A percentile compares a stretch with the other conserved stretches of the same genome.
Conservation (phyloP, 1,140 invertebrate genomes). For the Drosophila mauritiana region DNA sequence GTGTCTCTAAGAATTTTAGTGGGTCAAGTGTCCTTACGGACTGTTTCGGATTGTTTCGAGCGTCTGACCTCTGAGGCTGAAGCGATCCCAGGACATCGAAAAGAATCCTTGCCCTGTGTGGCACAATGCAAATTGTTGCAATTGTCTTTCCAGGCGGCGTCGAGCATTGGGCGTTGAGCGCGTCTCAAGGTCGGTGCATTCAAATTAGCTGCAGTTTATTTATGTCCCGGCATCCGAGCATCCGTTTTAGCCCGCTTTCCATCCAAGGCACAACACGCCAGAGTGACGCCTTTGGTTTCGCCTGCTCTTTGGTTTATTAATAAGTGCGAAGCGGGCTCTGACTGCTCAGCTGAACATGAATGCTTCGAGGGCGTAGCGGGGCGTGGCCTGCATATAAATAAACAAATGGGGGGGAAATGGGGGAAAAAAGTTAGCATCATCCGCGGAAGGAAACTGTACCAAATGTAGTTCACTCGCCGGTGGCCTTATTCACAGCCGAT, state of each 20-base stretch:
- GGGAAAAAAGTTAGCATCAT: slow-evolving; percentile 2
- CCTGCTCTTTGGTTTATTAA: slow-evolving; percentile 37
- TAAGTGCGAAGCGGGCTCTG: slow-evolving; percentile 18
- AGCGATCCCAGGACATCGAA: slow-evolving; percentile 28
- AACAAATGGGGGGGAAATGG: too few species aligned
- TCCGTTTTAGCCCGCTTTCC: slow-evolving; percentile 19
- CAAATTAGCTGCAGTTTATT: slow-evolving; percentile 52
- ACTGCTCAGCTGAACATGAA: slow-evolving; percentile 30
- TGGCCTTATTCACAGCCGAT: slow-evolving; percentile 37
- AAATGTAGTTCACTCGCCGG: slow-evolving; percentile 19
- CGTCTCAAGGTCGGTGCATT: slow-evolving; percentile 35
- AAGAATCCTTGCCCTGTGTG: slow-evolving; percentile 11
- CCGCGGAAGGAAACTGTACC: slow-evolving; percentile 12
- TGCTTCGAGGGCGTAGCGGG: neutral
- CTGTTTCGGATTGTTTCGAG: slow-evolving; percentile 5
- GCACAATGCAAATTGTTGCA: slow-evolving; percentile 38
- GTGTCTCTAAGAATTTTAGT: slow-evolving; percentile 30
- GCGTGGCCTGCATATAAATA: slow-evolving; percentile 42
- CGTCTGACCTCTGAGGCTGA: slow-evolving; percentile 10
- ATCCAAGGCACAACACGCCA: slow-evolving; percentile 27
- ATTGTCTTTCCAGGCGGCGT: slow-evolving; percentile 27
- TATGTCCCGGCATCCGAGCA: slow-evolving; percentile 33
- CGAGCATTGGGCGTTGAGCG: neutral
- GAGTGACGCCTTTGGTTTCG: slow-evolving; percentile 16
- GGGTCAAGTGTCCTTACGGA: slow-evolving; percentile 43